Percentiles rank a stretch among this genome's conserved stretches.
Conservation (phyloP, 2,888 invertebrate genomes). For the Leptura quadrifasciata region DNA sequence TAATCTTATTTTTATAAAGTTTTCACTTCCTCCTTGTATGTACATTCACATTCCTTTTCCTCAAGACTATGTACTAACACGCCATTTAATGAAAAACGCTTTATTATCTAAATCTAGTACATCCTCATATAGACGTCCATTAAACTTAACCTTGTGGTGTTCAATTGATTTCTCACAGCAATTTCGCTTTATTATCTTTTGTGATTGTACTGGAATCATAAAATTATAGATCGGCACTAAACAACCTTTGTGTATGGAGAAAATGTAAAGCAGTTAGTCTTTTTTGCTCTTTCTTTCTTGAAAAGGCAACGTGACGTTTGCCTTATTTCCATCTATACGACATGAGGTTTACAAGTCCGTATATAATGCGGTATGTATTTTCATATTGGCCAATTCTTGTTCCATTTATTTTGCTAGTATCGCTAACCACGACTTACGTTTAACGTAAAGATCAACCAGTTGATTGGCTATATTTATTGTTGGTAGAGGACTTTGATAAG, state of each 20-base stretch:
- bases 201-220: neutral
- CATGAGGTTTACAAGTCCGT: conserved; percentile 1
- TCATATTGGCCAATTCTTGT: neutral
- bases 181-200: neutral
- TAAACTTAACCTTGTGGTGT: conserved; percentile 9
- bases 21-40: conserved; percentile 14
- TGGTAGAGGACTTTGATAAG: neutral
- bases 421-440: neutral
- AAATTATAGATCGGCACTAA: conserved; percentile 2
- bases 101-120: conserved; percentile 19
- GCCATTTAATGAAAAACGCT: neutral
- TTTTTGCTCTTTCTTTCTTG: neutral
- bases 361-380: neutral
- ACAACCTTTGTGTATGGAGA: neutral
- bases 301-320: neutral
- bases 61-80: neutral
- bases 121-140: neutral
- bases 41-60: neutral
- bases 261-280: neutral
- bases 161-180: conserved; percentile 1
- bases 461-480: neutral
- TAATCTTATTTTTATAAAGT: neutral
- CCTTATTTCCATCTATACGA: neutral
- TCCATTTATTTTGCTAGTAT: neutral
- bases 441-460: neutral